Percentiles rank a stretch among this genome's conserved stretches.
phyloP scores from a whole-genome alignment of 2,888 invertebrate species.

The Sphinx pinastri region DNA sequence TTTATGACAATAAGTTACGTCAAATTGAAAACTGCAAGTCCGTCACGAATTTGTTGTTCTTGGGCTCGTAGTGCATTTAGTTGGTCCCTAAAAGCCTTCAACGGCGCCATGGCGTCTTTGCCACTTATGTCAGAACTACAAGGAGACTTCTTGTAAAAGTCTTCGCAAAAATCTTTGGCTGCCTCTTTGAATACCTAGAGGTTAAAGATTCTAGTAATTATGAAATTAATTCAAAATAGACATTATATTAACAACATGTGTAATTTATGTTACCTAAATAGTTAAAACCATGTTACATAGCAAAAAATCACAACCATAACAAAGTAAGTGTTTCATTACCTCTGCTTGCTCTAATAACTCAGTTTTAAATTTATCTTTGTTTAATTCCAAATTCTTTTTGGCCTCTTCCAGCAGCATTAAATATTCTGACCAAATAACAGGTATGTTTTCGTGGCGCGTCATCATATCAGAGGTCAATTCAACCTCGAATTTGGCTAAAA shows the following conservation, averaged over 20 bases:
- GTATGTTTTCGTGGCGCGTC: constrained; percentile 83
- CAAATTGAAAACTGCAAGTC: constrained; percentile 90
- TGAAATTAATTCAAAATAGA: neutral
- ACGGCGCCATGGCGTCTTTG: constrained; percentile 83
- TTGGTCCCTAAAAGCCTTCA: constrained; percentile 81
- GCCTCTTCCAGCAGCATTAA: constrained; percentile 87
- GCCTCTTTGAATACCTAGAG: constrained; percentile 86
- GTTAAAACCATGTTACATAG: neutral
- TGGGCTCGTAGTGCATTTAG: constrained; percentile 84
- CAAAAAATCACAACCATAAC: neutral
- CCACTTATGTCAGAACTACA: constrained; percentile 83
- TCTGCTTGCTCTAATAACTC: constrained; percentile 88
- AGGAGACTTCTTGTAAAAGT: constrained; percentile 88
- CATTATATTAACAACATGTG: no score
- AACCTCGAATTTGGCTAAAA: constrained; percentile 88
- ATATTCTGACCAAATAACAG: constrained; percentile 88
- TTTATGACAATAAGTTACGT: constrained; percentile 58
- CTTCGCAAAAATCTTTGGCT: constrained; percentile 86
- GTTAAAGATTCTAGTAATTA: neutral
- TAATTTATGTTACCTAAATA: no score
- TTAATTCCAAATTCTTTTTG: constrained; percentile 88
- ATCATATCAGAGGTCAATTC: constrained; percentile 85
- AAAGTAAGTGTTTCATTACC: constrained; percentile 47
- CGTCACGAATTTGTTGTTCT: constrained; percentile 87
- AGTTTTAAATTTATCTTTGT: constrained; percentile 89